Evolutionary conservation across 2,797 vertebrate genomes (phyloP), one percentile per base, ranked within the genome.

Genomic region (Hirundo rustica): DNA sequence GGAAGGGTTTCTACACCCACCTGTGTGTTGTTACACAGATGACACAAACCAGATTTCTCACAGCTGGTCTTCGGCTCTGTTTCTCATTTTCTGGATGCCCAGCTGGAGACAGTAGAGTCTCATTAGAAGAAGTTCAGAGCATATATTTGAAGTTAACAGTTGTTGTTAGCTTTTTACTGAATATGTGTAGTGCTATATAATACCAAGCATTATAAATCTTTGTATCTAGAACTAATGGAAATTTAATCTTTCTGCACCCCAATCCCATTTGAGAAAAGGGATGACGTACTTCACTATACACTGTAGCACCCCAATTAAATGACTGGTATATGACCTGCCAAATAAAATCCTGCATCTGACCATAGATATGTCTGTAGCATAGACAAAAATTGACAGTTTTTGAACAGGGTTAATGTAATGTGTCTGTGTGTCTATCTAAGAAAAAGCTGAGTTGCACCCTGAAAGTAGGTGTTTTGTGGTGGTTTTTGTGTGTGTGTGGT

Each of bases 61-160:
- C 62, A 92, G 55, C 73, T 85, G 48, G 12, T 85, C 57, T 79
- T 74, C 74, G 42, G 32, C 57, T 42, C 40, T 67, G 1, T 64
- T 92, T 85, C 66, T 90, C 27, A 62, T 90, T 88, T 89, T 95
- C 61, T 85, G 58, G 27, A 61, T 85, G 68, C 65, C 61, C 61
- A 89, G 60, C 38, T 91, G 72, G 71, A 93, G 55, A 74, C 45
- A 85, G 61, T 57, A 89, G 42, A 13, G 48, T 77, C 80, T 76
- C 73, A 60, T 45, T 19, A 82, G 57, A 74, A 79, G 40, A 87
- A 82, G 17, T 87, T 48, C 70, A 82, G 74, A 91, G 26, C 51
- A 64, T 4, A 5, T 57, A 88, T 34, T 89, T 71, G 60, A 88
- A 76, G 26, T 75, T 66, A 92, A 32, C 15, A 61, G 23, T 62